Evolutionary conservation across 2,797 vertebrate species (phyloP), one percentile per base, ranked within the genome.

Genomic region (Intellagama lesueurii): DNA sequence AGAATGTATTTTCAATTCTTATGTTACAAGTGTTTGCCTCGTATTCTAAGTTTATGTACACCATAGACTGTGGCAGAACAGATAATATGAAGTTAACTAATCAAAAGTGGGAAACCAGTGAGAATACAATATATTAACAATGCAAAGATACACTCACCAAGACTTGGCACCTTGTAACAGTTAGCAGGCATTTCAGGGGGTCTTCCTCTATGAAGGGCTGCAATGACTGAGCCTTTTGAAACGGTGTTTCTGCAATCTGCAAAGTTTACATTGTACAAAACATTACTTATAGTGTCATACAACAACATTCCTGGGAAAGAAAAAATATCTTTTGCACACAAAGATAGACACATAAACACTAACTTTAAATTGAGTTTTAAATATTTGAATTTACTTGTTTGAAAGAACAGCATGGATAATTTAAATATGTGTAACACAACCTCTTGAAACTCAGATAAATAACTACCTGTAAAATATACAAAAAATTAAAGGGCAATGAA

Each of bases 161-260:
- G 94, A 85, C 96, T 98, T 81, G 97, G 98, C 88, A 98, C 97
- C 88, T 96, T 96, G 93, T 96, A 98, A 94, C 96, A 98, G 94
- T 97, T 98, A 75, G 98, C 97, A 91, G 98, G 98, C 95, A 98
- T 97, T 99, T 99, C 99, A 81, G 98, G 98, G 94, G 99, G 98
- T 96, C 99, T 98, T 95, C 99, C 99, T 97, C 98, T 97, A 73
- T 98, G 98, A 94, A 99, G 98, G 94, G 99, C 98, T 96, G 99
- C 99, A 97, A 99, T 99, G 89, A 98, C 98, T 93, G 98, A 98
- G 95, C 98, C 97, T 96, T 98, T 98, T 97, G 98, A 98, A 92
- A 97, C 95, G 90, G 97, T 97, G 91, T 92, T 97, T 94, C 98
- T 97, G 94, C 98, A 98, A 94, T 98, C 99, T 99, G 95, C 93